Percentiles rank a stretch among this genome's conserved stretches.
phyloP scores from a whole-genome alignment of 2,888 invertebrate species.

The Pheosia tremula region DNA sequence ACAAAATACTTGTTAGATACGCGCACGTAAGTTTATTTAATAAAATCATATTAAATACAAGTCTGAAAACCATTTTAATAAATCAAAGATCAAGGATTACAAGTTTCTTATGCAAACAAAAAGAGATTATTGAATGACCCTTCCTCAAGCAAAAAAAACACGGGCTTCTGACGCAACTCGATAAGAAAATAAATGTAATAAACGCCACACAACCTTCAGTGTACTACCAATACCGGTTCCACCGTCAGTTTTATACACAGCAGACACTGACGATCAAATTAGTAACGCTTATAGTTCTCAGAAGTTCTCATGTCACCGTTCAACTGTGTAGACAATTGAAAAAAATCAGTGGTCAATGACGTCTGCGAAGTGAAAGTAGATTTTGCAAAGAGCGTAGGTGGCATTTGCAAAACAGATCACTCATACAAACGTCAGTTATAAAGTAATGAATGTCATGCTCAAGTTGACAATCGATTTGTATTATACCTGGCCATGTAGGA shows the following conservation, averaged over 20 bases:
- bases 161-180: slow-evolving; percentile 19
- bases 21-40: slow-evolving; percentile 6
- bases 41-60: neutral
- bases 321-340: slow-evolving; percentile 27
- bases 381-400: slow-evolving; percentile 59
- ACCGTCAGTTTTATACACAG: slow-evolving; percentile 15
- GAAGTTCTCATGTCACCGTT: slow-evolving; percentile 9
- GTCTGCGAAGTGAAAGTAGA: slow-evolving; percentile 58
- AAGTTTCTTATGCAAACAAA: slow-evolving; percentile 25
- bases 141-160: slow-evolving; percentile 22
- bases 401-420: slow-evolving; percentile 59
- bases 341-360: slow-evolving; percentile 44
- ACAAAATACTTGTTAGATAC: slow-evolving; percentile 26
- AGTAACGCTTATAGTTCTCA: slow-evolving; percentile 10
- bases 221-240: slow-evolving; percentile 26
- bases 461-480: slow-evolving; percentile 35
- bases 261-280: slow-evolving; percentile 9
- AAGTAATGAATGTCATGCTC: slow-evolving; percentile 43
- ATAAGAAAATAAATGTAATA: slow-evolving; percentile 18
- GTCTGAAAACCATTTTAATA: too few species aligned
- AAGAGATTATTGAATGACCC: slow-evolving; percentile 21
- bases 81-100: slow-evolving; percentile 20
- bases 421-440: slow-evolving; percentile 53
- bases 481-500: too few species aligned
- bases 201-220: slow-evolving; percentile 17